These are phyloP conservation scores for Diadema setosum DNA, from an alignment of 35 echinoderm and acorn worm species.

Conservation along the genomic window DNA sequence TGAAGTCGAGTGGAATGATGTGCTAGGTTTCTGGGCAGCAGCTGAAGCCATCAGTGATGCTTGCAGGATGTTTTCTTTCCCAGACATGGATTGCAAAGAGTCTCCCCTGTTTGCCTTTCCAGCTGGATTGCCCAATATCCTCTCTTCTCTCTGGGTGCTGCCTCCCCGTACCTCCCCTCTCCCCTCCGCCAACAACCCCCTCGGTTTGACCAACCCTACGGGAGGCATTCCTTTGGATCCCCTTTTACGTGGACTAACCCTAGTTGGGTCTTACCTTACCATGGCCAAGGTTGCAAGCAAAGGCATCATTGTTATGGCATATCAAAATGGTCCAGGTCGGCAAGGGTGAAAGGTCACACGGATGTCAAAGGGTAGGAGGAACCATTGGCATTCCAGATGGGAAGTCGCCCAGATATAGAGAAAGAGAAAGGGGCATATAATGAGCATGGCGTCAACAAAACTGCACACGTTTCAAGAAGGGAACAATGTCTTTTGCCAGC, in stretches of 20 bases:
- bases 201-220: background rate
- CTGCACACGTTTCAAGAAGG: too few relatives aligned
- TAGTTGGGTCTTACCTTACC: conserved; percentile 87
- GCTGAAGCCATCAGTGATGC: too few relatives aligned
- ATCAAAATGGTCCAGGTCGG: background rate
- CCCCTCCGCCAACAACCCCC: background rate
- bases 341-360: conserved; percentile 34
- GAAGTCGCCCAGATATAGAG: background rate
- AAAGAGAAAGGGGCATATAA: conserved; percentile 38
- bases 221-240: too few relatives aligned
- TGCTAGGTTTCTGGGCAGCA: too few relatives aligned
- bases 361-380: background rate
- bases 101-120: background rate
- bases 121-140: background rate
- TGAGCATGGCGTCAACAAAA: too few relatives aligned
- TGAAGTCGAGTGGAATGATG: too few relatives aligned
- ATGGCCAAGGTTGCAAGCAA: conserved; percentile 52
- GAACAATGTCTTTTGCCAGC: too few relatives aligned
- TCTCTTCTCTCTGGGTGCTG: background rate
- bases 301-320: background rate
- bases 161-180: background rate
- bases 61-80: too few relatives aligned
- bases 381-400: background rate
- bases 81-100: too few relatives aligned
- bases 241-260: too few relatives aligned